Conservation (phyloP, 1,140 invertebrate genomes). For the Zeugodacus cucurbitae region DNA sequence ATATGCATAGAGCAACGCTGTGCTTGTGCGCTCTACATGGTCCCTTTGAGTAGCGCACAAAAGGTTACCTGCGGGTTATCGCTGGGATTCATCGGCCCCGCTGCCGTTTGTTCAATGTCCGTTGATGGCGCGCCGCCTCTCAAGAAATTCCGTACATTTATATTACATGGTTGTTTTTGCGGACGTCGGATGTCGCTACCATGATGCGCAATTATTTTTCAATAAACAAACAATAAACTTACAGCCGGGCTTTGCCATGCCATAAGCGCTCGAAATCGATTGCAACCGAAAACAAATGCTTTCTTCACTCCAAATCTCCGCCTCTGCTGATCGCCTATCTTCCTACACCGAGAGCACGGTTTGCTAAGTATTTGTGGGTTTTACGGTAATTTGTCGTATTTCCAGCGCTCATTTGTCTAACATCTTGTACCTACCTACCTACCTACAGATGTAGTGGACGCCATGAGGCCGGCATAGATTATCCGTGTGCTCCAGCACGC, state of each 20-base stretch:
- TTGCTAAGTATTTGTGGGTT: neutral
- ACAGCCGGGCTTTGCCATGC: neutral
- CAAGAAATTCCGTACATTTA: neutral
- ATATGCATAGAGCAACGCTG: neutral
- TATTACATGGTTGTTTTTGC: neutral
- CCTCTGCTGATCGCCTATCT: neutral
- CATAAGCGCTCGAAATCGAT: neutral
- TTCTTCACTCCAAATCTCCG: neutral
- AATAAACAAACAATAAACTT: conserved; percentile 36
- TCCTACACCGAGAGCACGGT: neutral
- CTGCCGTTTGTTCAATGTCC: neutral
- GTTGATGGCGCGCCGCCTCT: neutral
- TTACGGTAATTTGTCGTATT: conserved; percentile 10
- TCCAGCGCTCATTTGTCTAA: neutral
- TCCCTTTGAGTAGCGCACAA: neutral
- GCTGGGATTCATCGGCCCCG: neutral
- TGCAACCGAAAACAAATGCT: neutral
- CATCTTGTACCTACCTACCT: neutral
- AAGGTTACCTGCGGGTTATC: conserved; percentile 33
- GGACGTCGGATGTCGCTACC: conserved; percentile 31
- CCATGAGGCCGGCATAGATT: neutral
- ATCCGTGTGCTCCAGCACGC: neutral
- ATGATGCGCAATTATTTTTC: conserved; percentile 36
- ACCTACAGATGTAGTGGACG: neutral
- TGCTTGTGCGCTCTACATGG: neutral